These are phyloP conservation scores for Geodia barretti DNA, from an alignment of 37 sponge, comb jelly and placozoan species.

Conservation along the genomic window DNA sequence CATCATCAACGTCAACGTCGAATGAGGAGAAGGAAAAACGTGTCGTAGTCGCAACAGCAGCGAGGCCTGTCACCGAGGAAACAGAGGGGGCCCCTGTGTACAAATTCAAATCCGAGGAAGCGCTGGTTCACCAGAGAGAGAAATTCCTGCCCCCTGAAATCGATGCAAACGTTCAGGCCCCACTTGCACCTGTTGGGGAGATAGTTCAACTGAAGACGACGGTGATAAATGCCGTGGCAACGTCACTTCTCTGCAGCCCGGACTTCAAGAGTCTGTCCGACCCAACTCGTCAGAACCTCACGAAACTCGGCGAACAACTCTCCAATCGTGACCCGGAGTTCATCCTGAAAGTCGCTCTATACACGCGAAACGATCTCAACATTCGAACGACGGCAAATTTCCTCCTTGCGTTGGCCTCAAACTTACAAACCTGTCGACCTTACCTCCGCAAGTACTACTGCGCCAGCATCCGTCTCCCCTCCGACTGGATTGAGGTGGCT, in stretches of 20 bases:
- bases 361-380: conserved; percentile 88
- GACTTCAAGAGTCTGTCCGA: conserved; percentile 73
- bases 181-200: conserved; percentile 34
- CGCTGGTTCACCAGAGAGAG: not conserved
- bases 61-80: conserved; percentile 12
- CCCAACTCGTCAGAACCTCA: conserved; percentile 51
- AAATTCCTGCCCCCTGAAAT: conserved; percentile 54
- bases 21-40: not conserved
- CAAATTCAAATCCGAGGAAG: conserved; percentile 15
- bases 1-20: not conserved
- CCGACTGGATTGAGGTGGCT: conserved; percentile 99
- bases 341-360: conserved; percentile 92
- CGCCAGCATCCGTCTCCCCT: conserved; percentile 84
- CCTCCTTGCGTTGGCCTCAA: conserved; percentile 91
- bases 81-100: conserved; percentile 41
- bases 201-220: conserved; percentile 56
- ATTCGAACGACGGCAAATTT: conserved; percentile 96
- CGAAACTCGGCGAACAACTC: conserved; percentile 48
- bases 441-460: conserved; percentile 92
- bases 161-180: conserved; percentile 42
- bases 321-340: conserved; percentile 90
- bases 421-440: conserved; percentile 79
- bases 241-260: conserved; percentile 88
- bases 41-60: not conserved
- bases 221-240: conserved; percentile 90